Conservation (phyloP, 2,113 vertebrate genomes). For the Chamaea fasciata region DNA sequence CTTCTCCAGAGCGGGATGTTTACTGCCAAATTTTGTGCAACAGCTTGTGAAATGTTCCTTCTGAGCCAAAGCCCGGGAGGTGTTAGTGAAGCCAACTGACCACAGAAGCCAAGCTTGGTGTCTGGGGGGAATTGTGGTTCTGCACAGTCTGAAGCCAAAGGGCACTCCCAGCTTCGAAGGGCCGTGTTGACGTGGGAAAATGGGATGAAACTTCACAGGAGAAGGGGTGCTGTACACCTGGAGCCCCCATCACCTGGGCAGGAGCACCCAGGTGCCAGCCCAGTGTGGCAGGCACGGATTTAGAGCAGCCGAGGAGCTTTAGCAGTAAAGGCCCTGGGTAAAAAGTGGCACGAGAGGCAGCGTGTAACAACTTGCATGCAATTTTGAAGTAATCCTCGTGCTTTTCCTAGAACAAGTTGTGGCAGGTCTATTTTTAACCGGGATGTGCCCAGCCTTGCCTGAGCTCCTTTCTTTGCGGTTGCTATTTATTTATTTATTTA, state of each 20-base stretch:
- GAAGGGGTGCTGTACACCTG: fast-evolving
- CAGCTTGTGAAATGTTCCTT: neutral
- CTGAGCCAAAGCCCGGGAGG: neutral
- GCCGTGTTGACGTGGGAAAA: neutral
- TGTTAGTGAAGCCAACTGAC: neutral
- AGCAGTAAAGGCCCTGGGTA: neutral
- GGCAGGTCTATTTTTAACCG: neutral
- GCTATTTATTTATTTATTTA: no score
- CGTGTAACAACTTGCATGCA: fast-evolving
- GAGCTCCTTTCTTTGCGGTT: neutral
- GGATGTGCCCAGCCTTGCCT: neutral
- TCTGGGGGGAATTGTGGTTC: fast-evolving
- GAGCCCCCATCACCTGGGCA: neutral
- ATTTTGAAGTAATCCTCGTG: neutral
- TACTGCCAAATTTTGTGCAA: neutral
- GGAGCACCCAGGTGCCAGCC: neutral
- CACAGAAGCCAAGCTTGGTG: neutral
- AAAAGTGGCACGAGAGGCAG: fast-evolving
- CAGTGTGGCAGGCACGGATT: neutral
- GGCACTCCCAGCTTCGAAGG: fast-evolving
- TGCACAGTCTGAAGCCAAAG: neutral
- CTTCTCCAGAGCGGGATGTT: neutral
- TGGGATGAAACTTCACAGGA: neutral
- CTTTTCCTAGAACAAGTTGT: neutral
- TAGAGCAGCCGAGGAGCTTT: neutral